These are phyloP conservation scores for Eupithecia exiguata DNA, from an alignment of 2,888 invertebrate genomes.

Conservation along the genomic window DNA sequence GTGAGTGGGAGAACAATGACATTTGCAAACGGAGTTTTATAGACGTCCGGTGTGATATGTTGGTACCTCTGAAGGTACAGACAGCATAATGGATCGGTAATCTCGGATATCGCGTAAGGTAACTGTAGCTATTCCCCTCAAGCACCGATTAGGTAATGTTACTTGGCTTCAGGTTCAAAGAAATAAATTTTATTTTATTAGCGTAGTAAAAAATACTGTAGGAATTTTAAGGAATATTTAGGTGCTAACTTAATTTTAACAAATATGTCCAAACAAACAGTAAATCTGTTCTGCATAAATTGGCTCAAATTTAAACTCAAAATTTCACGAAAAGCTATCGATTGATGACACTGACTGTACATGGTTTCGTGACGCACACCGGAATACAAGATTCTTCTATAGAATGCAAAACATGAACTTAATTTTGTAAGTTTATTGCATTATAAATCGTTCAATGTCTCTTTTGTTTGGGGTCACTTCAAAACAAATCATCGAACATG, in stretches of 20 bases:
- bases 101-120: background rate
- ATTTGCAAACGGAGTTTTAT: conserved; percentile 63
- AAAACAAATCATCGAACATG: conserved; percentile 12
- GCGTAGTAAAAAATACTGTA: background rate
- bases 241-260: background rate
- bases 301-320: background rate
- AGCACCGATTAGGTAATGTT: too few species aligned
- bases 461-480: conserved; percentile 26
- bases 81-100: background rate
- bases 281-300: too few species aligned
- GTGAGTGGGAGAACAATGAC: conserved; percentile 56
- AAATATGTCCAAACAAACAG: too few species aligned
- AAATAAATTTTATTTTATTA: background rate
- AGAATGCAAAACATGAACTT: conserved; percentile 1
- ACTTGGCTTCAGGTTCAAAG: background rate
- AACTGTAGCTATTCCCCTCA: background rate
- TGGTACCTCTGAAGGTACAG: background rate
- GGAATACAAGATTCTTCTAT: background rate
- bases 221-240: background rate
- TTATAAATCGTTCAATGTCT: conserved; percentile 44
- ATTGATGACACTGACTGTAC: background rate
- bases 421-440: conserved; percentile 16
- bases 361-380: background rate
- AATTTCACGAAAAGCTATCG: background rate
- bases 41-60: conserved; percentile 55